Percentiles rank a stretch among this genome's conserved stretches.
Evolutionary conservation across 2,797 vertebrate genomes (phyloP).

Genomic region (Tapera naevia): DNA sequence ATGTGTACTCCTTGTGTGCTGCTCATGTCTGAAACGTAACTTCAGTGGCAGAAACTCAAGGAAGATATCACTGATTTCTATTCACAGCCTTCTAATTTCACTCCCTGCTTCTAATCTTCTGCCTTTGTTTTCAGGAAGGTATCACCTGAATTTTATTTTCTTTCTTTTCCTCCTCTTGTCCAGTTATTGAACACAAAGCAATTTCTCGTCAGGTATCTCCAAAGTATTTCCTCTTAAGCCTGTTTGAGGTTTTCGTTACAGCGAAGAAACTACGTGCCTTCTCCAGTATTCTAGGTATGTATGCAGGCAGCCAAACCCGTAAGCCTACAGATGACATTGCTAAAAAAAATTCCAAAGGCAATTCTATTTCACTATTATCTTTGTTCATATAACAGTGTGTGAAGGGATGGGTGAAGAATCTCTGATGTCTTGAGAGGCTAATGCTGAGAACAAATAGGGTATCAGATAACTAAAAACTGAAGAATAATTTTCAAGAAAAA

Average conservation of each 20-base stretch:
- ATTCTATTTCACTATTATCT: not conserved
- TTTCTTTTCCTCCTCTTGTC: not conserved
- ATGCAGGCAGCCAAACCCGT: not conserved
- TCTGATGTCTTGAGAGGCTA: not conserved
- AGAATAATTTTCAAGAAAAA: not conserved
- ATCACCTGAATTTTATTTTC: not conserved
- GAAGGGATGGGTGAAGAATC: not conserved
- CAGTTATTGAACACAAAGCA: not conserved
- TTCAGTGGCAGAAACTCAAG: not conserved
- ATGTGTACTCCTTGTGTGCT: fast-evolving
- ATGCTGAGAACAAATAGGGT: not conserved
- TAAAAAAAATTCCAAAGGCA: not conserved
- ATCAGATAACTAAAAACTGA: not conserved
- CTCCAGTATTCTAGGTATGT: not conserved
- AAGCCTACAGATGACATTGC: not conserved
- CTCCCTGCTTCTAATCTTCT: not conserved
- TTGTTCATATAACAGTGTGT: not conserved
- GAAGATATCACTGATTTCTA: not conserved
- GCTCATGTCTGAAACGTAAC: not conserved
- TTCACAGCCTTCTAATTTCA: not conserved
- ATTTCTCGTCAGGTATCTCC: not conserved
- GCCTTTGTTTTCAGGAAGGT: not conserved
- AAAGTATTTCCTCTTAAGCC: not conserved
- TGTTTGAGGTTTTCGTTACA: not conserved
- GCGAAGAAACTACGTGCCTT: not conserved